Base-by-base conservation (phyloP, 2,797 vertebrate species). In the Lepus oiostolus region DNA sequence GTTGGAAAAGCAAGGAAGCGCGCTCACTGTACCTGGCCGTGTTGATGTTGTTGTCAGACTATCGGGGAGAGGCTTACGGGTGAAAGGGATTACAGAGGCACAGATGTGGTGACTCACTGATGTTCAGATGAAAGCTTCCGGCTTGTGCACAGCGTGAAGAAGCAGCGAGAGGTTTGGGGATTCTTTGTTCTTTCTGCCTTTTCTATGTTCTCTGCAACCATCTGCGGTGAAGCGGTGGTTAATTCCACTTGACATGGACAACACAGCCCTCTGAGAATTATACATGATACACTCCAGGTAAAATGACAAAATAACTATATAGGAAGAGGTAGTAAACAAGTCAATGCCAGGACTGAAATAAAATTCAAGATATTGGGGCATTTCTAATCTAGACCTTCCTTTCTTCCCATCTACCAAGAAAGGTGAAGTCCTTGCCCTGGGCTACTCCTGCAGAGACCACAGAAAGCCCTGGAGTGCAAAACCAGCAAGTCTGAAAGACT, bases 181-280 rank as follows among this genome's bases (percentile, higher is more conserved):
- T 47, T 70, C 52, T 71, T 91, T 52, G n/a, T 47, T 65, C 32
- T 21, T 76, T 93, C 58, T 87, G 28, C 68, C 62, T n/a, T 81
- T 95, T 90, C 47, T 63, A 21, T 92, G 22, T 93, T 95, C 72
- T 86, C 50, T 92, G 54, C 54, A 94, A 52, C 72, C 85, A 90
- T 91, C 87, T 94, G 89, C 60, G 32, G 70, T 74, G 71, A 90
- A 83, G 62, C 71, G 32, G 38, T 76, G 62, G 82, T 80, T 75
- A 87, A 94, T 70, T 92, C n/a, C 79, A 58, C 24, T 90, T 70
- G 76, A 76, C 13, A 8, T 74, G 65, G 16, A 28, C 70, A 63
- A 54, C 28, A 38, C 19, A 62, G 26, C 30, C 71, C 21, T 50
- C 30, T 85, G 30, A 60, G 63, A 82, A 96, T 91, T 54, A 58